phyloP scores from a whole-genome alignment of 2,888 invertebrate species.

The Cosmorhoe ocellata region DNA sequence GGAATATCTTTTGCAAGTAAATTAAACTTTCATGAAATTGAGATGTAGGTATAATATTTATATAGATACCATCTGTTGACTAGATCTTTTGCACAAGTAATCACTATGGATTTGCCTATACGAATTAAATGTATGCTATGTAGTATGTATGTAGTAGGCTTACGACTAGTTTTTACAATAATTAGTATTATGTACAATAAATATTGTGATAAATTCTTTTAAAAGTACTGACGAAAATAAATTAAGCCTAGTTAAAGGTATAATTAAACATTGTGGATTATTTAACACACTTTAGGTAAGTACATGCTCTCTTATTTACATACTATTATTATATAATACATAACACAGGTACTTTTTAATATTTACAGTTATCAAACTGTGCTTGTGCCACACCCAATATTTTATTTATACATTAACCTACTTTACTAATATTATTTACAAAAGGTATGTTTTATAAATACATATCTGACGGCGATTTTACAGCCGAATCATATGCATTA shows the following conservation, averaged over 20 bases:
- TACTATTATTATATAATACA: conserved; percentile 8
- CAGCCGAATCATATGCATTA: too few relatives aligned
- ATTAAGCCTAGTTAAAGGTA: conserved; percentile 33
- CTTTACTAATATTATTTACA: too few relatives aligned
- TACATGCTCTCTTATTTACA: conserved; percentile 20
- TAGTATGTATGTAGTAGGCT: conserved; percentile 33
- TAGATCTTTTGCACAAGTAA: conserved; percentile 79
- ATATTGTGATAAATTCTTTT: conserved; percentile 59
- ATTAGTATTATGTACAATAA: conserved; percentile 62
- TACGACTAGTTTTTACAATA: conserved; percentile 31
- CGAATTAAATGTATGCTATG: conserved; percentile 41
- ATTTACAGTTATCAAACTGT: conserved; percentile 17
- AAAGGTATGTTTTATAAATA: too few relatives aligned
- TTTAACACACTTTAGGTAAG: conserved; percentile 16
- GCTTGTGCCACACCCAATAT: conserved; percentile 18
- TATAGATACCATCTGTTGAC: conserved; percentile 77
- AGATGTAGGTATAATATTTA: conserved; percentile 61
- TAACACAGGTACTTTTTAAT: conserved; percentile 7
- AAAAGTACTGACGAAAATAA: conserved; percentile 48
- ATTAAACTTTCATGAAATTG: conserved; percentile 68
- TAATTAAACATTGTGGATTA: conserved; percentile 38
- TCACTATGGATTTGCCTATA: conserved; percentile 72
- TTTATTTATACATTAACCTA: too few relatives aligned
- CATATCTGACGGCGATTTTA: too few relatives aligned
- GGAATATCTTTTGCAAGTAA: conserved; percentile 50